These are phyloP conservation scores for Urosaurus nigricauda DNA, from an alignment of 2,797 vertebrate genomes.

Conservation along the genomic window DNA sequence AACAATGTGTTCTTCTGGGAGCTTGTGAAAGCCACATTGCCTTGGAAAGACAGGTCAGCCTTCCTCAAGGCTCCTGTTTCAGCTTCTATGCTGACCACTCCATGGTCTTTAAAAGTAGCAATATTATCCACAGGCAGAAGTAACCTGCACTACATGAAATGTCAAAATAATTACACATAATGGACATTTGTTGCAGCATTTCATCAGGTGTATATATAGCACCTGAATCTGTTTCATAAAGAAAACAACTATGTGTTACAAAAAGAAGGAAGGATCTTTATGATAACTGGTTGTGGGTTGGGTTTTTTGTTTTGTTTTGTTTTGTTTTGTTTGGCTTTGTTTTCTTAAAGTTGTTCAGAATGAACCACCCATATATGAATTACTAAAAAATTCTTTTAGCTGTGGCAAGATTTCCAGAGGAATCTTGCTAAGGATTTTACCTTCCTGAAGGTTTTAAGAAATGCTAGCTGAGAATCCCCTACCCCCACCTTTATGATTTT, in stretches of 20 bases:
- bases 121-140: neutral
- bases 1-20: fast-evolving
- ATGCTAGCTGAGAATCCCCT: neutral
- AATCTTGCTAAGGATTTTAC: neutral
- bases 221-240: neutral
- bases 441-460: neutral
- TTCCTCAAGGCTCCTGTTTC: neutral
- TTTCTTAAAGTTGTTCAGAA: neutral
- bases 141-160: neutral
- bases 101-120: neutral
- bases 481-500: neutral
- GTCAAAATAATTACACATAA: neutral
- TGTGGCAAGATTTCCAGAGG: neutral
- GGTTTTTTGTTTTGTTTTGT: too few relatives aligned
- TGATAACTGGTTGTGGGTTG: neutral
- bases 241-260: neutral
- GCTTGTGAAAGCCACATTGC: neutral
- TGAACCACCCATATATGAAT: neutral
- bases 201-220: neutral
- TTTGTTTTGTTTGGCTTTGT: neutral
- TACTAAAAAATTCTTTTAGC: neutral
- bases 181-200: neutral
- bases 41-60: neutral
- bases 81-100: constrained; percentile 8
- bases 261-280: neutral